Base-by-base conservation (phyloP, 1,140 invertebrate species). In the Conus ventricosus region DNA sequence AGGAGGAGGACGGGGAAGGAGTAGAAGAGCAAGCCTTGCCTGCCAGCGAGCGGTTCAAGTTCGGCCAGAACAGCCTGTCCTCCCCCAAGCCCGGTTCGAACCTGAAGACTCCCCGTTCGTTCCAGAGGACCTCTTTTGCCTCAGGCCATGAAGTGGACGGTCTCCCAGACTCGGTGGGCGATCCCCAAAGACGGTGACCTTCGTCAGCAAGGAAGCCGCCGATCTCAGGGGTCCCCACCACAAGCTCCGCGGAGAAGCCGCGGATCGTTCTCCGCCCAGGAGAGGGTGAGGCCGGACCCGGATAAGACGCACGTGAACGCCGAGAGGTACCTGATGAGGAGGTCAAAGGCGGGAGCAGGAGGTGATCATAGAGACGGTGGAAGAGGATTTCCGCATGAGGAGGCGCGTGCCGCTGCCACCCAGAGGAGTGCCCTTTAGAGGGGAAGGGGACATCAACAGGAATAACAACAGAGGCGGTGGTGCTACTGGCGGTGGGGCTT, bases 281-380 rank as follows among this genome's bases (percentile, higher is more conserved):
- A 51, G 76, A n/a, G 76, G 76, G 8, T 5, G 25, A 15, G 23
- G 7, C 57, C 84, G 0, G 84, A 85, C 63, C 85, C 75, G 85
- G 85, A 87, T n/a, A 53, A 87, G 75, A 87, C 85, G 4, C 71
- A n/a, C 3, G 75, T 87, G 3, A 54, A 87, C 54, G 75, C 25
- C 6, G 85, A 87, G 15, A 51, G 27, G 3, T 87, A 87, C 85
- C 71, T 87, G 17, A 4, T 25, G 82, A 81, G 15, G 82, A 67
- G 82, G 54, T 6, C 39, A 25, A 39, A 5, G 25, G 6, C 20
- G 23, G 67, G 67, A 71, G 67, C 11, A n/a, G 23, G 82, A 63
- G n/a, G 13, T 5, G 39, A 10, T 55, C 11, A 51, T 53, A n/a
- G 10, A 20, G 51, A 23, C 6, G 20, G 23, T 13, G 67, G 67